Conservation (phyloP, 2,888 invertebrate genomes). For the Apamea crenata region DNA sequence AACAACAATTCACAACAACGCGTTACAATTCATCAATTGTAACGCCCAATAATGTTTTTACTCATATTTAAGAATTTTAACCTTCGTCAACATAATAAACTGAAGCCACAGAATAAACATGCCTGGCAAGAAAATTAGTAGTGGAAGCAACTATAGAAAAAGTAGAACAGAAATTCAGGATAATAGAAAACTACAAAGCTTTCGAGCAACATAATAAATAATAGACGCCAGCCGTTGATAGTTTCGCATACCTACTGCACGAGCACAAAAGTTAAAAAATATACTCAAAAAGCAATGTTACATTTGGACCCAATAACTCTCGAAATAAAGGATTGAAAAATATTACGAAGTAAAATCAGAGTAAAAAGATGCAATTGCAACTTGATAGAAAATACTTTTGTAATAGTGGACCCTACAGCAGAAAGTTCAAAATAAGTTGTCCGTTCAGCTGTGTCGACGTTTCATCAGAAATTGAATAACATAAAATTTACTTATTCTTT, state of each 20-base stretch:
- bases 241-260: not conserved
- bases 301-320: not conserved
- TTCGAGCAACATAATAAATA: not conserved
- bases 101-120: not conserved
- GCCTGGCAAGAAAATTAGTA: not conserved
- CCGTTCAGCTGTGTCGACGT: constrained; percentile 54
- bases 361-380: constrained; percentile 54
- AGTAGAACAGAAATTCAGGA: not conserved
- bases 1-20: no score
- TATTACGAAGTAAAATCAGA: constrained; percentile 30
- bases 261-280: constrained; percentile 9
- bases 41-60: not conserved
- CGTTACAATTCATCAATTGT: not conserved
- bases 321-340: constrained; percentile 8
- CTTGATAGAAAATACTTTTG: constrained; percentile 59
- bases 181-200: constrained; percentile 19
- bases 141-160: not conserved
- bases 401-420: constrained; percentile 56
- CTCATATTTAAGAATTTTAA: not conserved
- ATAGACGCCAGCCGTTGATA: not conserved
- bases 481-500: constrained; percentile 70
- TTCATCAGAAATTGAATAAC: constrained; percentile 63
- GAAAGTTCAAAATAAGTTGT: constrained; percentile 62
- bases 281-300: not conserved
- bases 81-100: not conserved